A percentile compares a stretch with the other conserved stretches of the same genome.
Evolutionary conservation across 2,888 invertebrate genomes (phyloP).

Genomic region (Machimus atricapillus): DNA sequence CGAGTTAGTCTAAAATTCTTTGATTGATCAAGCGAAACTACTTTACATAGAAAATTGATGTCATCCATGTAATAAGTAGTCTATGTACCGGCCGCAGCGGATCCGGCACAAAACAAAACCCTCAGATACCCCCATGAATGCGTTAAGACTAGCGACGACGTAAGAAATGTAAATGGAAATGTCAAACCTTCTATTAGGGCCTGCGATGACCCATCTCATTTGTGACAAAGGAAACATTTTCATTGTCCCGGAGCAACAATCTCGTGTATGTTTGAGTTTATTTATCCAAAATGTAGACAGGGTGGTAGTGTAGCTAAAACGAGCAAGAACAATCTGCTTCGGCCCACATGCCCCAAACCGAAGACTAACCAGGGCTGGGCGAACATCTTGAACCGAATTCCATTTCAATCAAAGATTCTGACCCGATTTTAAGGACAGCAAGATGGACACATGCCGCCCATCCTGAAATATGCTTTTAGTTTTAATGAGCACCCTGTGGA

Average conservation of each 20-base stretch:
- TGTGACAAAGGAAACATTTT: constrained; percentile 47
- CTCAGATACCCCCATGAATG: constrained; percentile 34
- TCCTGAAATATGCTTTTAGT: constrained; percentile 38
- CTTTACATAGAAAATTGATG: constrained; percentile 33
- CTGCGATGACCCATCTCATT: constrained; percentile 47
- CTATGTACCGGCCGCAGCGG: not conserved
- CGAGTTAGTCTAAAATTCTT: not conserved
- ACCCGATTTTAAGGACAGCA: constrained; percentile 36
- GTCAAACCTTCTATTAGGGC: constrained; percentile 42
- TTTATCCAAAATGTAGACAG: constrained; percentile 37
- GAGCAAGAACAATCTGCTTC: not conserved
- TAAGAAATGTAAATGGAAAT: constrained; percentile 43
- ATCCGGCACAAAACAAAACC: constrained; percentile 24
- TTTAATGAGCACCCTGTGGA: constrained; percentile 40
- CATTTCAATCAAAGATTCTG: constrained; percentile 41
- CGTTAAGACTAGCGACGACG: constrained; percentile 40
- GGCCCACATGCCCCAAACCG: not conserved
- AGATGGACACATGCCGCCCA: constrained; percentile 35
- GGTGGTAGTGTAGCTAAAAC: not conserved
- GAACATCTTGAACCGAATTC: constrained; percentile 26
- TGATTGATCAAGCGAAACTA: constrained; percentile 35
- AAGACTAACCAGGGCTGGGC: not conserved
- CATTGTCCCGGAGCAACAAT: constrained; percentile 47
- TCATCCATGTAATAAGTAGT: constrained; percentile 12
- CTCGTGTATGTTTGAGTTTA: constrained; percentile 37